These are phyloP conservation scores for Caenorhabditis becei DNA, from an alignment of 2,888 invertebrate species.

Conservation along the genomic window DNA sequence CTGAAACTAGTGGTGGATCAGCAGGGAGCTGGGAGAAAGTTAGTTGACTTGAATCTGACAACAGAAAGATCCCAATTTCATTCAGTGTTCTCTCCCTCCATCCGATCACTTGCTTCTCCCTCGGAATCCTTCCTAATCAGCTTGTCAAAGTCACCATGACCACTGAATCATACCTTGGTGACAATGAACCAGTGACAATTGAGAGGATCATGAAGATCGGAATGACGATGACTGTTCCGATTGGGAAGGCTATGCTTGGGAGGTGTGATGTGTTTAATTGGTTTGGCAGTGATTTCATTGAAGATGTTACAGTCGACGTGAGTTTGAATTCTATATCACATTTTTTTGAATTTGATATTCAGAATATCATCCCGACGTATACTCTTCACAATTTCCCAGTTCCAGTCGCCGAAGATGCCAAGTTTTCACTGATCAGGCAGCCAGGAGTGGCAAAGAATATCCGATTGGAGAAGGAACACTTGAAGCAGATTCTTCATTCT, in stretches of 20 bases:
- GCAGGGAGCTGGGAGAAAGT: conserved; percentile 14
- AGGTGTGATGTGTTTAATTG: conserved; percentile 37
- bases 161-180: background rate
- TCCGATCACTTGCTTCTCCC: conserved; percentile 49
- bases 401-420: conserved; percentile 37
- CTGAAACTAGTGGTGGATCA: conserved; percentile 27
- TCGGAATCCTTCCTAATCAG: conserved; percentile 57
- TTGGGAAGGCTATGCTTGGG: conserved; percentile 12
- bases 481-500: conserved; percentile 25
- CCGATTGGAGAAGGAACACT: conserved; percentile 32
- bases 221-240: background rate
- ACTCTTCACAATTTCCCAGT: conserved; percentile 10
- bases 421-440: conserved; percentile 36
- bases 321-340: background rate
- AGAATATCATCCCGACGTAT: conserved; percentile 39
- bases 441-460: conserved; percentile 21
- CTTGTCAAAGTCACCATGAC: conserved; percentile 57
- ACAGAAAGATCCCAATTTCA: too few species aligned
- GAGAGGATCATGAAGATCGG: conserved; percentile 31
- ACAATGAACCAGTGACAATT: conserved; percentile 13
- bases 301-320: conserved; percentile 24
- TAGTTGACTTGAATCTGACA: background rate
- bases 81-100: conserved; percentile 56
- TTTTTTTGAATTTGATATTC: background rate
- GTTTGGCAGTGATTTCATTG: conserved; percentile 14